phyloP scores from a whole-genome alignment of 2,888 invertebrate genomes.

The Quadroppia sp. region DNA sequence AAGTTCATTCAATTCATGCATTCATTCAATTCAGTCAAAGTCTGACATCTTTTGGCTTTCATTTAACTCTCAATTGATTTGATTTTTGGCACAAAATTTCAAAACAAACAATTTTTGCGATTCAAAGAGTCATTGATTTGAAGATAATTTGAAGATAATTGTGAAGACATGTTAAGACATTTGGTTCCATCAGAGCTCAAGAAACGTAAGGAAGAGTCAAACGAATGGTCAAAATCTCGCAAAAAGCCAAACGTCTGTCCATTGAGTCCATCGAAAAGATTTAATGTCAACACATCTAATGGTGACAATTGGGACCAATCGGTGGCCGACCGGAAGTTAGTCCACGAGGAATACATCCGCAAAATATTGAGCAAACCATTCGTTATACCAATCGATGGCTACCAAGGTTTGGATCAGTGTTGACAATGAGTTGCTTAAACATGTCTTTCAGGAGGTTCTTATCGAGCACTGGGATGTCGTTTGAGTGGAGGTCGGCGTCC shows the following conservation, averaged over 20 bases:
- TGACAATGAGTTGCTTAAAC: not conserved
- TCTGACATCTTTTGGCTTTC: no score
- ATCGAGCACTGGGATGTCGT: slow-evolving; percentile 73
- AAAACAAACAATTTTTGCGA: no score
- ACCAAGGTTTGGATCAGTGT: slow-evolving; percentile 53
- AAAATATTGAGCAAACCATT: slow-evolving; percentile 77
- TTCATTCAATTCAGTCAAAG: no score
- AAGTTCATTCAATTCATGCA: no score
- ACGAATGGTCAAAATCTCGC: not conserved
- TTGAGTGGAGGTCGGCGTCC: slow-evolving; percentile 63
- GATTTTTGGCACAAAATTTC: no score
- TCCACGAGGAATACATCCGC: slow-evolving; percentile 72
- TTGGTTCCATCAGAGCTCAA: slow-evolving; percentile 26
- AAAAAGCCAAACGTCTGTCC: not conserved
- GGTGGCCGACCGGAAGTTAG: slow-evolving; percentile 11
- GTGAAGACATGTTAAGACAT: slow-evolving; percentile 29
- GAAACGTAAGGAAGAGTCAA: not conserved
- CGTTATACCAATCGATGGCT: slow-evolving; percentile 86
- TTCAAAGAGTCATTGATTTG: no score
- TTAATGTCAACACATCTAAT: not conserved
- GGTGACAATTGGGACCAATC: not conserved
- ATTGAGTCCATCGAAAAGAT: slow-evolving; percentile 26
- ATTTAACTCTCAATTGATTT: no score
- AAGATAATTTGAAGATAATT: not conserved
- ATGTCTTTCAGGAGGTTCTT: slow-evolving; percentile 60